Base-by-base conservation (phyloP, 1,140 invertebrate species). In the Apis mellifera region DNA sequence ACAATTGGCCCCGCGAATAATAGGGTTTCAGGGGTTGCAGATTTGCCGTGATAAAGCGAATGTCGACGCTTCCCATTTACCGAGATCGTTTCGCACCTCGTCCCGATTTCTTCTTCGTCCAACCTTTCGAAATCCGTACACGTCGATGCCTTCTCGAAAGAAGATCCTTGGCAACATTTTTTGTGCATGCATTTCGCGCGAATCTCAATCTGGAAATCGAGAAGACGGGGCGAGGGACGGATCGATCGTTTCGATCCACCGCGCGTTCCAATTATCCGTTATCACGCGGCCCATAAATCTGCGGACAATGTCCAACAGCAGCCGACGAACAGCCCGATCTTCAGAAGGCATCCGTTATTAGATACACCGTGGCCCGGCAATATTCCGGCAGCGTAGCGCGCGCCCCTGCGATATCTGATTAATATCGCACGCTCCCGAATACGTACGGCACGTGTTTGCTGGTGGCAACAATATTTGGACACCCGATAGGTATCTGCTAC, bases 391-490 rank as follows among this genome's bases (percentile, higher is more conserved):
- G 54, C 65, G 79, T 68, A n/a, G 65, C 54, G 73, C 64, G 57
- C 72, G 59, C 59, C 55, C 74, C 50, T 64, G 55, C 81, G 81
- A 78, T 82, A 71, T 77, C 81, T 71, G 81, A 82, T 82, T 78
- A 82, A 78, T 82, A 82, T 78, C 75, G 26, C 54, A 55, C 55
- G 19, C n/a, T 42, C 21, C 23, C 59, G 81, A 70, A 71, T 69
- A 48, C 32, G 65, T 69, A 26, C 32, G 65, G 81, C 81, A 82
- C 81, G 75, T 82, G 81, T 78, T 78, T 68, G 66, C 81, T 77
- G 59, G 50, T 82, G 81, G 81, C 72, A 78, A 82, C 81, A 77
- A 77, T 82, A 82, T 82, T 82, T 82, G 81, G 81, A 77, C 75
- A 78, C 75, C 74, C 75, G 75, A 82, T 77, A 82, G 26, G 21